phyloP scores from a whole-genome alignment of 2,113 vertebrate species.

The Phaethornis superciliosus region DNA sequence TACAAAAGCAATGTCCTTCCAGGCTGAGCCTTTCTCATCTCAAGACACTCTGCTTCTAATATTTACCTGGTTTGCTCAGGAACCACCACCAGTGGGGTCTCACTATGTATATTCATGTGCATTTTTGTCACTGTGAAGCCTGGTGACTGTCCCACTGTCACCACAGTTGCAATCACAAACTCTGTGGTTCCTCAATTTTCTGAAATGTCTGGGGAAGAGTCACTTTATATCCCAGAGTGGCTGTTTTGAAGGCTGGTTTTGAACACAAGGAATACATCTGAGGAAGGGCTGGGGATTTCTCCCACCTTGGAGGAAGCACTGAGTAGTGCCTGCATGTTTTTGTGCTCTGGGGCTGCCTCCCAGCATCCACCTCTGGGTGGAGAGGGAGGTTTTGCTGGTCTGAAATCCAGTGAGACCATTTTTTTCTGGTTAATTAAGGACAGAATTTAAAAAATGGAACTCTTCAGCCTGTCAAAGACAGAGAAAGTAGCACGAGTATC shows the following conservation, averaged over 20 bases:
- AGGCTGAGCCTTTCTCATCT: not conserved
- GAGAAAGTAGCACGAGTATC: not conserved
- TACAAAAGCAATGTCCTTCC: not conserved
- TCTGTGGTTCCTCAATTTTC: not conserved
- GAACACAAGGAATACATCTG: not conserved
- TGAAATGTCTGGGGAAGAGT: not conserved
- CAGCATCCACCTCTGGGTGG: not conserved
- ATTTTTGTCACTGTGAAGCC: not conserved
- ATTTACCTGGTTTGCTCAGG: not conserved
- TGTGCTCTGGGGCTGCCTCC: not conserved
- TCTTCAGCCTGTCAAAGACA: not conserved
- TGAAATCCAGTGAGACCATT: not conserved
- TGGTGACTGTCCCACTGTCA: fast-evolving
- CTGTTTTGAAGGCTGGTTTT: not conserved
- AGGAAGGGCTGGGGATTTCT: not conserved
- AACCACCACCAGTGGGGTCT: not conserved
- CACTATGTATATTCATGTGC: fast-evolving
- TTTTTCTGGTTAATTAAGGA: not conserved
- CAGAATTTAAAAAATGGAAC: not conserved
- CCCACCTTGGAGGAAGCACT: not conserved
- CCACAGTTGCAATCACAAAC: fast-evolving
- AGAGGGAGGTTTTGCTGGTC: not conserved
- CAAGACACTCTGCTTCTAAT: not conserved
- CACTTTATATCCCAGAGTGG: fast-evolving
- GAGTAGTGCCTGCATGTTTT: fast-evolving